Conservation (phyloP, 1,140 invertebrate genomes). For the Polypedilum pembai region DNA sequence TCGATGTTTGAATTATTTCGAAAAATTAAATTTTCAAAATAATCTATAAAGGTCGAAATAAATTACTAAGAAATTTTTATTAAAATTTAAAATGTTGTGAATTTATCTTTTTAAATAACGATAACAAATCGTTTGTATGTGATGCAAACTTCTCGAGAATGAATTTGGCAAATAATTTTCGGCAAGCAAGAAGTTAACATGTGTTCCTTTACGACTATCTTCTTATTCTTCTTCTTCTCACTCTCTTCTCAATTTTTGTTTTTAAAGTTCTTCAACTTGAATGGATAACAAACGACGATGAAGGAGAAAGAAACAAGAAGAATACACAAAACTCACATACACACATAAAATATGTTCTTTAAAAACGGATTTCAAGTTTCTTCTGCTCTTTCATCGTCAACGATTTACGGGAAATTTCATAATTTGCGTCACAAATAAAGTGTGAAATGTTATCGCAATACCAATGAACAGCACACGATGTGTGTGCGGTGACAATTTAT, state of each 20-base stretch:
- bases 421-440: background rate
- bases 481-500: too few relatives aligned
- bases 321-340: background rate
- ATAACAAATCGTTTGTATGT: background rate
- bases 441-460: background rate
- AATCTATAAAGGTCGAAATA: too few relatives aligned
- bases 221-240: background rate
- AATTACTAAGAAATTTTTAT: too few relatives aligned
- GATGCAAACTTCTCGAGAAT: background rate
- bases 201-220: background rate
- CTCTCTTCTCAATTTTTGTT: background rate
- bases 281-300: background rate
- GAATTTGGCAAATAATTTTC: background rate
- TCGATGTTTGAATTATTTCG: too few relatives aligned
- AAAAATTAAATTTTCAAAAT: too few relatives aligned
- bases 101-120: too few relatives aligned
- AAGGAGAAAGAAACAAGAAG: background rate
- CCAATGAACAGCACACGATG: too few relatives aligned
- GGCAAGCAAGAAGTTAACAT: background rate
- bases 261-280: background rate
- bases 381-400: background rate
- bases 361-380: slow-evolving; percentile 13
- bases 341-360: slow-evolving; percentile 10
- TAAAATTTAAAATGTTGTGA: too few relatives aligned
- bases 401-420: background rate